Percentiles rank a stretch among this genome's conserved stretches.
Conservation (phyloP, 2,113 vertebrate genomes). For the Hydrochoerus hydrochaeris region DNA sequence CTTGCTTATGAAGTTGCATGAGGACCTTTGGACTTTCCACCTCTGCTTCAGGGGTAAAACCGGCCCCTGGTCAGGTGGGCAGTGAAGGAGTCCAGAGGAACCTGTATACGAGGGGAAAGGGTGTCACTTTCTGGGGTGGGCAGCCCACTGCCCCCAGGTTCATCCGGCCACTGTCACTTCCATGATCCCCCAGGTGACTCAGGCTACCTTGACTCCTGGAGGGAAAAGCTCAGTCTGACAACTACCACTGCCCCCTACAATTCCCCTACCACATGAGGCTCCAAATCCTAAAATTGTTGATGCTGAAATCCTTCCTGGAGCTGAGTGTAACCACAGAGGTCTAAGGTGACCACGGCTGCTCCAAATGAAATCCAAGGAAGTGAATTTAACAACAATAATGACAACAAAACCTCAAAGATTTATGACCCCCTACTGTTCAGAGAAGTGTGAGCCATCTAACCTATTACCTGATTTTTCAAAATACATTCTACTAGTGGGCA, state of each 20-base stretch:
- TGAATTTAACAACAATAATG: no score
- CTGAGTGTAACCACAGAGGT: background rate
- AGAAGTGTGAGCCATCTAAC: constrained; percentile 31
- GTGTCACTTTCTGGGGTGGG: no score
- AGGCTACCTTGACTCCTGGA: background rate
- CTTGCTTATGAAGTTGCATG: constrained; percentile 19
- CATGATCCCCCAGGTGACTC: background rate
- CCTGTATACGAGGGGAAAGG: background rate
- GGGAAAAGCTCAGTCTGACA: background rate
- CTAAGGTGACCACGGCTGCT: background rate
- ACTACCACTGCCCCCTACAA: background rate
- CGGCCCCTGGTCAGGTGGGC: background rate
- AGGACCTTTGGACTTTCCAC: background rate
- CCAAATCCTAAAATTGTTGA: background rate
- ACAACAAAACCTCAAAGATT: constrained; percentile 26
- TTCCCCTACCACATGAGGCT: background rate
- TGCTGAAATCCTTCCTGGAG: background rate
- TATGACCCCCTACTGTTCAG: constrained; percentile 47
- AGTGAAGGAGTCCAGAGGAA: background rate
- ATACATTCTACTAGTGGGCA: constrained; percentile 26
- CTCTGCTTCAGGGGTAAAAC: background rate
- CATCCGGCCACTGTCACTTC: background rate
- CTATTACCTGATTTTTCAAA: constrained; percentile 68
- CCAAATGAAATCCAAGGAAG: constrained; percentile 37
- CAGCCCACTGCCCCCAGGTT: background rate